Percentiles rank a stretch among this genome's conserved stretches.
phyloP scores from a whole-genome alignment of 2,113 vertebrate species.

The Anguilla rostrata region DNA sequence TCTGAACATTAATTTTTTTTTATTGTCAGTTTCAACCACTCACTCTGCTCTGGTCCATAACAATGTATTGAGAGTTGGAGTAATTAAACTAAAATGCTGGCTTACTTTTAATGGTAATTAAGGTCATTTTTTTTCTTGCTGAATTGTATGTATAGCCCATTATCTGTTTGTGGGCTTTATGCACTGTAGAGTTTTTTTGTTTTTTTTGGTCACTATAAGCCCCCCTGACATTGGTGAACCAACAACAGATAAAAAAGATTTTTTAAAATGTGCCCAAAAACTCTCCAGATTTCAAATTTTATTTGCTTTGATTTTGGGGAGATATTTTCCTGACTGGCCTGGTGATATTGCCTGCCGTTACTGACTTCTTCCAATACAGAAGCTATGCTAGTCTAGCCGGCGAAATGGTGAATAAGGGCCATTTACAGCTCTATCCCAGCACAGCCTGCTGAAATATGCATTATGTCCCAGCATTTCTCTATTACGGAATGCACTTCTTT shows the following conservation, averaged over 20 bases:
- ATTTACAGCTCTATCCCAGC: not conserved
- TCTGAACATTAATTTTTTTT: conserved; percentile 61
- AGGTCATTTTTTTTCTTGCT: conserved; percentile 3
- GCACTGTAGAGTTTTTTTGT: too few relatives aligned
- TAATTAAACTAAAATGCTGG: conserved; percentile 28
- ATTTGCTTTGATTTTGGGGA: not conserved
- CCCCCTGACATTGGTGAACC: not conserved
- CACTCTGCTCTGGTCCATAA: conserved; percentile 44
- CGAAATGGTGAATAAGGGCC: not conserved
- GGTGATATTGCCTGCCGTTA: not conserved
- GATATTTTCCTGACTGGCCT: not conserved
- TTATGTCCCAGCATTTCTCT: not conserved
- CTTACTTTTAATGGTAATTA: conserved; percentile 17
- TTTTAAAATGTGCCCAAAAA: not conserved
- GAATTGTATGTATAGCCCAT: not conserved
- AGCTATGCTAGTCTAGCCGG: not conserved
- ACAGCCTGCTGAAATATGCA: not conserved
- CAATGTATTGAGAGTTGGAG: conserved; percentile 54
- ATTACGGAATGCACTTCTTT: not conserved
- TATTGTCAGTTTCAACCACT: conserved; percentile 43
- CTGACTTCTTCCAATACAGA: conserved; percentile 49
- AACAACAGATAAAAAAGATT: not conserved
- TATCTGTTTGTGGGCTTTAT: not conserved
- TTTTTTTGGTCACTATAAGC: too few relatives aligned
- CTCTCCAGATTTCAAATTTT: not conserved